Percentiles rank a stretch among this genome's conserved stretches.
Evolutionary conservation across 2,888 invertebrate genomes (phyloP).

Genomic region (Mimachlamys varia): DNA sequence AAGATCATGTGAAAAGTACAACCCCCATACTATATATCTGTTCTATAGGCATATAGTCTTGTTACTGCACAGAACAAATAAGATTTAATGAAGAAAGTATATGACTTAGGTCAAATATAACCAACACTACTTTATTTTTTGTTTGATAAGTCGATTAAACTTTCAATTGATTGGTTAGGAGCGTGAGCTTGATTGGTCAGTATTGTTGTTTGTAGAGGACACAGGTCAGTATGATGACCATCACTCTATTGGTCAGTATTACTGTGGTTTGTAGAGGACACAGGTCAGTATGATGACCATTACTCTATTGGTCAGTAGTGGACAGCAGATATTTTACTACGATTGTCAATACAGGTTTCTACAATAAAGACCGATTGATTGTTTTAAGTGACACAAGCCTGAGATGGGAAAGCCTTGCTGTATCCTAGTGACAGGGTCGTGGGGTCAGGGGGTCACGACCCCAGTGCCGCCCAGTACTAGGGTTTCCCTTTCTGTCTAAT

Average conservation of each 20-base stretch:
- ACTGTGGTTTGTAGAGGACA: constrained; percentile 1
- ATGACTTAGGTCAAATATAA: too few relatives aligned
- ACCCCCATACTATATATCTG: too few relatives aligned
- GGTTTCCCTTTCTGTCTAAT: constrained; percentile 21
- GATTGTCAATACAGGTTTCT: neutral
- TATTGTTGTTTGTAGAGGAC: neutral
- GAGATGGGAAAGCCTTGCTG: neutral
- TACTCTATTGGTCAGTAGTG: neutral
- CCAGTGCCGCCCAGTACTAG: constrained; percentile 3
- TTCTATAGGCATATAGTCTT: too few relatives aligned
- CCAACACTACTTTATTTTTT: neutral
- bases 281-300: neutral
- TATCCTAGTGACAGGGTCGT: neutral
- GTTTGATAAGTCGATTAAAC: neutral
- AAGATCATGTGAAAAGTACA: neutral
- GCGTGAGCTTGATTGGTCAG: neutral
- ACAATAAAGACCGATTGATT: constrained; percentile 11
- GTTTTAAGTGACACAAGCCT: constrained; percentile 4
- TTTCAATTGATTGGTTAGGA: neutral
- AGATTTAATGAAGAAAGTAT: too few relatives aligned
- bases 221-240: constrained; percentile 6
- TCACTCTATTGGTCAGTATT: neutral
- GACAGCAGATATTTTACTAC: neutral
- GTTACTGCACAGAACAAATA: too few relatives aligned
- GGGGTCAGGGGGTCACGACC: neutral